Evolutionary conservation across 1,140 invertebrate species (phyloP).

Genomic region (Zophobas morio): DNA sequence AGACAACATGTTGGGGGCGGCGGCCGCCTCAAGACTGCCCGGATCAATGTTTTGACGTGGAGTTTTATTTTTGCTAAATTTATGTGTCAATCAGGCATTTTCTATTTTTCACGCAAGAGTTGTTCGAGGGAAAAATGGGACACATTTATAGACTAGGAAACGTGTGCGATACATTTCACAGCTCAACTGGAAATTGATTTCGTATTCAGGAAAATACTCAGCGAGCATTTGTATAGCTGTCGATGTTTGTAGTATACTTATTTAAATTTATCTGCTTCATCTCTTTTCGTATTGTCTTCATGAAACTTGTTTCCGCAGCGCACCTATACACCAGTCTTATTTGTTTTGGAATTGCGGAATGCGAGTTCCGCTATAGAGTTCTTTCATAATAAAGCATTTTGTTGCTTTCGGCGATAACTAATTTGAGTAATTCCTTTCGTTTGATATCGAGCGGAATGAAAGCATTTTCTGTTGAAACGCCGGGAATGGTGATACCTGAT

Average conservation of each 20-base stretch:
- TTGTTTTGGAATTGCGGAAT: not conserved
- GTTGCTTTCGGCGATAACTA: slow-evolving; percentile 8
- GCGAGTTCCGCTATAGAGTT: not conserved
- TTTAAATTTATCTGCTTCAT: slow-evolving; percentile 45
- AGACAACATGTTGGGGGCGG: slow-evolving; percentile 27
- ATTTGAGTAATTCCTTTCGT: slow-evolving; percentile 39
- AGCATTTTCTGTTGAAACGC: slow-evolving; percentile 9
- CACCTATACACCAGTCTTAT: not conserved
- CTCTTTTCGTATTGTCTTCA: slow-evolving; percentile 41
- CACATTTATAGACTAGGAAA: slow-evolving; percentile 38
- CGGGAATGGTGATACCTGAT: not conserved
- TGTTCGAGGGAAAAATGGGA: slow-evolving; percentile 35
- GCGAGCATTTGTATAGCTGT: slow-evolving; percentile 41
- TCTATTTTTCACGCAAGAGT: slow-evolving; percentile 35
- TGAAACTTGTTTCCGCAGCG: slow-evolving; percentile 18
- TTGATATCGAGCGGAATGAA: slow-evolving; percentile 6
- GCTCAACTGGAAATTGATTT: slow-evolving; percentile 47
- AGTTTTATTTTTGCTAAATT: slow-evolving; percentile 19
- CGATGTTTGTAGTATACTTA: slow-evolving; percentile 44
- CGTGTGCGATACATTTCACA: slow-evolving; percentile 43
- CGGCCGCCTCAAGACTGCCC: slow-evolving; percentile 2
- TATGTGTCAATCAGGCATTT: slow-evolving; percentile 37
- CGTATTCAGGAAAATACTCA: slow-evolving; percentile 47
- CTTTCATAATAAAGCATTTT: slow-evolving; percentile 17
- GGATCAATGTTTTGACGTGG: slow-evolving; percentile 7